A percentile compares a stretch with the other conserved stretches of the same genome.
Conservation (phyloP, 2,888 invertebrate species). For the Pristionchus entomophagus region DNA sequence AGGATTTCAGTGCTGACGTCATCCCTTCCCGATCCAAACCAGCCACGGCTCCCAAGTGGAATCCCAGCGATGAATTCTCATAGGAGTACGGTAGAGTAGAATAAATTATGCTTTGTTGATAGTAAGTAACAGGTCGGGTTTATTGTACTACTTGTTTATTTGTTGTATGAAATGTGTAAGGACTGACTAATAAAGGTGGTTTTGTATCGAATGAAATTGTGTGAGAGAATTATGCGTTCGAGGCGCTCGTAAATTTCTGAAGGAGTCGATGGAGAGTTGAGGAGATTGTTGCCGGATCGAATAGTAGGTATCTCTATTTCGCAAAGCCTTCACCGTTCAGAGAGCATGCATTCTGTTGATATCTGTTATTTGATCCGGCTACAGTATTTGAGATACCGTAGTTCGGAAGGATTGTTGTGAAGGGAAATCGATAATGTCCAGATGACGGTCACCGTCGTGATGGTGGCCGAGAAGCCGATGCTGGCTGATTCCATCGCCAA, state of each 20-base stretch:
- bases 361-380: background rate
- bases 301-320: background rate
- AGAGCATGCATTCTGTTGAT: no score
- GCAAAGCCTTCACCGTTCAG: no score
- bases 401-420: background rate
- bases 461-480: constrained; percentile 97
- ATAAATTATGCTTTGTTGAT: background rate
- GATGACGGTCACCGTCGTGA: constrained; percentile 81
- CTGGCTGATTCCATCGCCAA: constrained; percentile 93
- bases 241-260: background rate
- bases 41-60: background rate
- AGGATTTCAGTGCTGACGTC: background rate
- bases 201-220: background rate
- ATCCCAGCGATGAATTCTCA: constrained; percentile 6
- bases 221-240: background rate
- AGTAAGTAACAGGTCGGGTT: background rate
- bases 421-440: constrained; percentile 1
- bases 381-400: background rate
- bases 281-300: no score
- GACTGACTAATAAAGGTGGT: background rate
- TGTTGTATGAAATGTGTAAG: no score
- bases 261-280: no score
- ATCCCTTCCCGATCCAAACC: background rate
- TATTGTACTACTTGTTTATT: constrained; percentile 4
- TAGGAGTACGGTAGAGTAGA: background rate